Base-by-base conservation (phyloP, 2,888 invertebrate species). In the Drepanosiphum platanoidis region DNA sequence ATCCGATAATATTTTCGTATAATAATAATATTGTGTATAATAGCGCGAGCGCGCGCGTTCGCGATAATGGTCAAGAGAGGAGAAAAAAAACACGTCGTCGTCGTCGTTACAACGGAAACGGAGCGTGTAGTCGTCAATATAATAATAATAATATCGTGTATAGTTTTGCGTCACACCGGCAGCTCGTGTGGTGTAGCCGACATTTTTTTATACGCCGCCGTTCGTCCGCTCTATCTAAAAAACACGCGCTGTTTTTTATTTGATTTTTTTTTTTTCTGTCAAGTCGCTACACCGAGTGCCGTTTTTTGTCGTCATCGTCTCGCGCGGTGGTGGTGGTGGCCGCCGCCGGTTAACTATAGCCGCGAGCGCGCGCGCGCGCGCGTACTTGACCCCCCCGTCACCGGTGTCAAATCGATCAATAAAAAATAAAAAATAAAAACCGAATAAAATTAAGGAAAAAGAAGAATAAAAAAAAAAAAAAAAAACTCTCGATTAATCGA, bases 341-440 rank as follows among this genome's bases (percentile, higher is more conserved):
- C n/a, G n/a, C n/a, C n/a, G n/a, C n/a, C n/a, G n/a, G n/a, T n/a
- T n/a, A 9, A 42, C 42, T 42, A 42, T 42, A 42, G 11, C 42
- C 42, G 42, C 46, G 13, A 13, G 13, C 46, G n/a, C 18, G 46
- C 13, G 8, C n/a, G 46, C 80, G 36, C 18, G 18, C 74, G 66
- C 30, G 72, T 68, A 74, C 42, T 82, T 74, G 82, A 82, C 82
- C 82, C 72, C 71, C 30, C 22, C 15, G 64, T 74, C 72, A 52
- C 30, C 22, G 22, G 64, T 74, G 82, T 82, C 82, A 82, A 74
- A 82, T 82, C 61, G 82, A 82, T 82, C 64, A 82, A 64, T 64
- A 15, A 42, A 72, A 27, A 72, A 30, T 7, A 61, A 11, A 5
- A 64, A 3, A 27, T n/a, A n/a, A n/a, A n/a, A n/a, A n/a, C n/a